Conservation (phyloP, 53 echinoderm and acorn worm species). For the Astropecten irregularis region DNA sequence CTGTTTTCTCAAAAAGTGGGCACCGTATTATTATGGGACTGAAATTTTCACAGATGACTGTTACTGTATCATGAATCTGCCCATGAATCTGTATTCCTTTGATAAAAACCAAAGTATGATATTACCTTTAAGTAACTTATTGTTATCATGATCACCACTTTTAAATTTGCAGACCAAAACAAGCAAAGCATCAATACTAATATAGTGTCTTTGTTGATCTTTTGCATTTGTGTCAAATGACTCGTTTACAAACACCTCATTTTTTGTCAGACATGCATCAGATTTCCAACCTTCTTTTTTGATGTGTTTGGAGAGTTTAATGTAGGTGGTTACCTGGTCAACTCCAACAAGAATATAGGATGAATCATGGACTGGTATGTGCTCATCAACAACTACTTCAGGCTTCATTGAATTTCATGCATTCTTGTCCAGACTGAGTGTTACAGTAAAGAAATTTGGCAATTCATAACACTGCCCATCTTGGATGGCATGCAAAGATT, state of each 20-base stretch:
- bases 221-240: background rate
- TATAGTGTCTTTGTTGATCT: background rate
- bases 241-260: background rate
- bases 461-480: background rate
- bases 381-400: too few species aligned
- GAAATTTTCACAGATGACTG: too few species aligned
- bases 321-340: background rate
- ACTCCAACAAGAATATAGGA: too few species aligned
- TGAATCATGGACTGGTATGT: too few species aligned
- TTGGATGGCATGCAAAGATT: background rate
- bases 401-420: too few species aligned
- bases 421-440: too few species aligned
- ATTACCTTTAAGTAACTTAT: too few species aligned
- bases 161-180: background rate
- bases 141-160: background rate
- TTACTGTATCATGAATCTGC: too few species aligned
- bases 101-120: background rate
- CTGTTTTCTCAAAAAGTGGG: too few species aligned
- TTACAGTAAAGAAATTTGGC: too few species aligned
- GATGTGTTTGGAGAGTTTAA: background rate
- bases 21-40: too few species aligned
- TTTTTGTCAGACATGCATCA: conserved; percentile 7
- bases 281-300: background rate
- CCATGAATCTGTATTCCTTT: background rate
- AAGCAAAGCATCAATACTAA: background rate